Conservation (phyloP, 2,113 vertebrate species). For the Ceyx melanurus region DNA sequence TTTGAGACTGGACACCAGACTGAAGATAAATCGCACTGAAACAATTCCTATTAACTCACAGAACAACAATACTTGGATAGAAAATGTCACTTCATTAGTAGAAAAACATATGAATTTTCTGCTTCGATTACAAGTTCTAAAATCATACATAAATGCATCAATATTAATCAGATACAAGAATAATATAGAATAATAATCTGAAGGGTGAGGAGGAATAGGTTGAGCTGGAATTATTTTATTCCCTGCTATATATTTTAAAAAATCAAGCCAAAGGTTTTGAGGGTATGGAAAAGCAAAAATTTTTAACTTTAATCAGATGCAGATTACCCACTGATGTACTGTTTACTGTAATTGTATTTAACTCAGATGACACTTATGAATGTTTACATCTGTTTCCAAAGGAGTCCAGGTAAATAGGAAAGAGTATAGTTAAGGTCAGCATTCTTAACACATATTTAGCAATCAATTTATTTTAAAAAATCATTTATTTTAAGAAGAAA, state of each 20-base stretch:
- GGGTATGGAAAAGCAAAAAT: too few relatives aligned
- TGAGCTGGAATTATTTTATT: constrained; percentile 19
- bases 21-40: not conserved
- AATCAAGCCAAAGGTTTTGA: not conserved
- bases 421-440: too few relatives aligned
- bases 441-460: too few relatives aligned
- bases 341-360: too few relatives aligned
- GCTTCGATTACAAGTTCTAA: not conserved
- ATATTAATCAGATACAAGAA: not conserved
- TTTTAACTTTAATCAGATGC: too few relatives aligned
- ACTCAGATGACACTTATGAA: too few relatives aligned
- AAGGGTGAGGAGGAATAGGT: not conserved
- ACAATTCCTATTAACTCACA: not conserved
- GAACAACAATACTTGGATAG: not conserved
- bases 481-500: too few relatives aligned
- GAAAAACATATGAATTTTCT: not conserved
- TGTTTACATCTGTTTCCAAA: too few relatives aligned
- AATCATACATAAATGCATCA: not conserved
- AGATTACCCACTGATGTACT: too few relatives aligned
- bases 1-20: not conserved
- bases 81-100: not conserved
- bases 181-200: not conserved
- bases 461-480: too few relatives aligned
- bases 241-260: constrained; percentile 41
- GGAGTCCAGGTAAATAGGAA: too few relatives aligned